These are phyloP conservation scores for Pteruthius melanotis DNA, from an alignment of 2,113 vertebrate species.

Conservation along the genomic window DNA sequence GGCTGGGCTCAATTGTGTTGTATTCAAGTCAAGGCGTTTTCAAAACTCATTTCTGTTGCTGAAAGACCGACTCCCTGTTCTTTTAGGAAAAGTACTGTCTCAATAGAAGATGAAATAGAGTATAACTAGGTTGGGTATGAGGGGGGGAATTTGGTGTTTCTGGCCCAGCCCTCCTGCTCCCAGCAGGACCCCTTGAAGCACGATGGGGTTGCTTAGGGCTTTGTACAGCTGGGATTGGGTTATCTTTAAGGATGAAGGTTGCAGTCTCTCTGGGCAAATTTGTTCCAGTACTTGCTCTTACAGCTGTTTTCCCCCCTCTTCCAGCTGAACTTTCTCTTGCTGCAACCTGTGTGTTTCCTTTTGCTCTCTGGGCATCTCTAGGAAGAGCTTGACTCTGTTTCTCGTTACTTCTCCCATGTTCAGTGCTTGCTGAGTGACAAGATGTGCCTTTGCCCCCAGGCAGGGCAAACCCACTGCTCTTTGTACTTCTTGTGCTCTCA, in stretches of 20 bases:
- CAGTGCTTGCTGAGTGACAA: not conserved
- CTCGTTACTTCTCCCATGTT: fast-evolving
- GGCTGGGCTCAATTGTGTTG: not conserved
- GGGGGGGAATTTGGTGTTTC: not conserved
- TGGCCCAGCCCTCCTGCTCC: not conserved
- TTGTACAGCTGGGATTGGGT: not conserved
- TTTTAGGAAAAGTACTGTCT: not conserved
- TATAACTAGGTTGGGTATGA: not conserved
- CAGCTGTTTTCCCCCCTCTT: not conserved
- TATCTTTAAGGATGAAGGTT: not conserved
- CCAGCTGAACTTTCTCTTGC: not conserved
- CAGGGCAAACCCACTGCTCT: not conserved
- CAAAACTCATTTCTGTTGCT: not conserved
- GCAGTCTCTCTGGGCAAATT: not conserved
- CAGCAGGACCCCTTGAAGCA: not conserved
- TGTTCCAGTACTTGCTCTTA: not conserved
- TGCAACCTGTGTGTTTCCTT: not conserved
- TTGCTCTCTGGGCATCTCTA: not conserved
- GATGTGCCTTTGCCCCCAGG: not conserved
- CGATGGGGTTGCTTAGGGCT: not conserved
- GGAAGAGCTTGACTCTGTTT: not conserved
- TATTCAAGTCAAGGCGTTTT: not conserved
- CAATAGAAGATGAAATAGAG: not conserved
- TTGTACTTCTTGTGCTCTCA: not conserved
- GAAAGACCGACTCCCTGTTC: not conserved